These are phyloP conservation scores for Leptestheria dahalacensis DNA, from an alignment of 1,140 invertebrate species.

Conservation along the genomic window DNA sequence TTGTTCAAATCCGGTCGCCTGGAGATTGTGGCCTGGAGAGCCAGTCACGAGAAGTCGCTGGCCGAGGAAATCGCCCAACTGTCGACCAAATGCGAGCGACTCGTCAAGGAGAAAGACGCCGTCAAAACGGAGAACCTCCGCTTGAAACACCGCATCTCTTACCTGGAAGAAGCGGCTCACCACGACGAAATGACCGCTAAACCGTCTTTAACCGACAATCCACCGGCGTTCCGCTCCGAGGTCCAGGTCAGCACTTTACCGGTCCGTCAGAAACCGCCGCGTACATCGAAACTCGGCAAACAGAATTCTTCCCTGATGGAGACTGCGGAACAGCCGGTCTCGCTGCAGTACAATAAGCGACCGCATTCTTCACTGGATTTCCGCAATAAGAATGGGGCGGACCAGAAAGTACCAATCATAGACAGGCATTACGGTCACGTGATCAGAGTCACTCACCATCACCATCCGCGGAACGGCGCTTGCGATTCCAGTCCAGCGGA, in stretches of 20 bases:
- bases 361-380: not conserved
- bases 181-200: slow-evolving; percentile 2
- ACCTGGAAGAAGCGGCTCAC: slow-evolving; percentile 49
- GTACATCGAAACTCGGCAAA: slow-evolving; percentile 10
- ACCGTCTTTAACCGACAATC: too few relatives aligned
- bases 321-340: not conserved
- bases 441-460: slow-evolving; percentile 4
- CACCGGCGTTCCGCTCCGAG: not conserved
- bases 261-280: slow-evolving; percentile 11
- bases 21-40: slow-evolving; percentile 21
- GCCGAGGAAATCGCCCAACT: slow-evolving; percentile 26
- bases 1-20: slow-evolving; percentile 16
- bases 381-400: not conserved
- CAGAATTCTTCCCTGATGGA: not conserved
- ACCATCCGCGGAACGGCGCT: slow-evolving; percentile 1
- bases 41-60: slow-evolving; percentile 25
- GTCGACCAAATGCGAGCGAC: slow-evolving; percentile 18
- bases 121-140: slow-evolving; percentile 61
- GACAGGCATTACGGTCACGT: slow-evolving; percentile 8
- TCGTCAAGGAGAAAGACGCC: slow-evolving; percentile 29
- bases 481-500: not conserved
- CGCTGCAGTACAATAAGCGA: not conserved
- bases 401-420: slow-evolving; percentile 1
- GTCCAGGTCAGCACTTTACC: not conserved
- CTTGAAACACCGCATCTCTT: slow-evolving; percentile 69